A percentile compares a stretch with the other conserved stretches of the same genome.
phyloP scores from a whole-genome alignment of 1,140 invertebrate species.

The Oryctes rhinoceros region DNA sequence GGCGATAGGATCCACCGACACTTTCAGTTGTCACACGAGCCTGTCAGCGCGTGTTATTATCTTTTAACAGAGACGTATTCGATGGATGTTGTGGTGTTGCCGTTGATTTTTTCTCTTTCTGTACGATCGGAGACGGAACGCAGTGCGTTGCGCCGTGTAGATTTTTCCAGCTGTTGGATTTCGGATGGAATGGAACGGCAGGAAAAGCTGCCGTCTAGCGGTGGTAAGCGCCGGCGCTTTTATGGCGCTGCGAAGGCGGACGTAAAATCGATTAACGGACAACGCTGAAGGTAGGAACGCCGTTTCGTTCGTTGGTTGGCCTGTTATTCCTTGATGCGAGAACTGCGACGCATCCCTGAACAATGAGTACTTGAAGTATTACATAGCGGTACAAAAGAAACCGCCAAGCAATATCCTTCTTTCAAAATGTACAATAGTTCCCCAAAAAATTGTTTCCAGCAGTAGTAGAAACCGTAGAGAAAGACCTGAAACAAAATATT shows the following conservation, averaged over 20 bases:
- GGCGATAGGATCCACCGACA: neutral
- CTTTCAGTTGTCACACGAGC: conserved; percentile 16
- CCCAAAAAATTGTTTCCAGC: too few relatives aligned
- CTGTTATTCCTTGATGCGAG: conserved; percentile 12
- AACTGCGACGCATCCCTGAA: conserved; percentile 15
- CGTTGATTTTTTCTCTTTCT: neutral
- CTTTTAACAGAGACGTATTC: neutral
- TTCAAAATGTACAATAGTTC: too few relatives aligned
- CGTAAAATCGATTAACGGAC: conserved; percentile 16
- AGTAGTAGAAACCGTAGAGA: too few relatives aligned
- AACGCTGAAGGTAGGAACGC: neutral
- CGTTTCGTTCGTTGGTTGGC: conserved; percentile 16
- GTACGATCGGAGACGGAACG: neutral
- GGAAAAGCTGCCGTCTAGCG: conserved; percentile 32
- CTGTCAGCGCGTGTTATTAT: neutral
- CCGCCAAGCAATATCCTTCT: too few relatives aligned
- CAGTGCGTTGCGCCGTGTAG: neutral
- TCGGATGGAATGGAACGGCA: conserved; percentile 5
- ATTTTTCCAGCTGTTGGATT: conserved; percentile 30
- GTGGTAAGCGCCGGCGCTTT: conserved; percentile 12
- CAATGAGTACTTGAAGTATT: neutral
- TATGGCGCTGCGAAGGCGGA: conserved; percentile 24
- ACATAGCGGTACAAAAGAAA: too few relatives aligned
- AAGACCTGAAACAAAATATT: too few relatives aligned
- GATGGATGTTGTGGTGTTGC: neutral